Percentiles rank a stretch among this genome's conserved stretches.
These are phyloP conservation scores for Streblospio benedicti DNA, from an alignment of 1,140 invertebrate species.

Conservation along the genomic window DNA sequence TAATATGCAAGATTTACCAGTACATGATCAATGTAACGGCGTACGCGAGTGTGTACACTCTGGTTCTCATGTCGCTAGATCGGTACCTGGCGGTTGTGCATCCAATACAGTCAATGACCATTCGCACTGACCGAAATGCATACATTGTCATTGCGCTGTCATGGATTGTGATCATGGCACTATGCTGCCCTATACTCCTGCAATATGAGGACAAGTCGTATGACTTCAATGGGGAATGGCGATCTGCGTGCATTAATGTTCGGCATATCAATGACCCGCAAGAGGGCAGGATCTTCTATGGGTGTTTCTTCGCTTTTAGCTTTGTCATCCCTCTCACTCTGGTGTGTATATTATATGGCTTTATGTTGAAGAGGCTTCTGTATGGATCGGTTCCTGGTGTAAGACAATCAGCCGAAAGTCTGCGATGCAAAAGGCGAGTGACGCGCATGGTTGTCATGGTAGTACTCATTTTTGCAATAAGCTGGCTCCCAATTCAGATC, in stretches of 20 bases:
- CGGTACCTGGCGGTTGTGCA: slow-evolving; percentile 90
- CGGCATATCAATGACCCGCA: not conserved
- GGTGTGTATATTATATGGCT: slow-evolving; percentile 80
- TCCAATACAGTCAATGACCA: slow-evolving; percentile 80
- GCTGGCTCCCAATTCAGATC: slow-evolving; percentile 88
- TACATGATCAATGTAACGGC: slow-evolving; percentile 68
- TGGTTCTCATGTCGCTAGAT: slow-evolving; percentile 91
- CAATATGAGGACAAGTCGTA: slow-evolving; percentile 62
- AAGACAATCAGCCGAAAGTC: slow-evolving; percentile 58
- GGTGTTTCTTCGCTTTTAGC: slow-evolving; percentile 47
- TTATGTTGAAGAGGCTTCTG: slow-evolving; percentile 61
- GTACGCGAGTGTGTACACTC: slow-evolving; percentile 84
- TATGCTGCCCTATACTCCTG: slow-evolving; percentile 63
- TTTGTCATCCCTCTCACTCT: slow-evolving; percentile 52
- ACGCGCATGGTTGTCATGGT: slow-evolving; percentile 89
- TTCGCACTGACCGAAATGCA: slow-evolving; percentile 76
- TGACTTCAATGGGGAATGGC: slow-evolving; percentile 50
- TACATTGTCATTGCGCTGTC: slow-evolving; percentile 58
- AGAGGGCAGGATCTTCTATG: slow-evolving; percentile 32
- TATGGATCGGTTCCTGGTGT: slow-evolving; percentile 61
- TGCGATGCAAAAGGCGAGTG: slow-evolving; percentile 73
- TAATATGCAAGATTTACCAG: slow-evolving; percentile 82
- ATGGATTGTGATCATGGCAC: slow-evolving; percentile 68
- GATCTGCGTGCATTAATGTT: slow-evolving; percentile 31
- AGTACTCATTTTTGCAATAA: slow-evolving; percentile 86